These are phyloP conservation scores for Eulemur albifrons DNA, from an alignment of 2,797 vertebrate genomes.

Conservation along the genomic window DNA sequence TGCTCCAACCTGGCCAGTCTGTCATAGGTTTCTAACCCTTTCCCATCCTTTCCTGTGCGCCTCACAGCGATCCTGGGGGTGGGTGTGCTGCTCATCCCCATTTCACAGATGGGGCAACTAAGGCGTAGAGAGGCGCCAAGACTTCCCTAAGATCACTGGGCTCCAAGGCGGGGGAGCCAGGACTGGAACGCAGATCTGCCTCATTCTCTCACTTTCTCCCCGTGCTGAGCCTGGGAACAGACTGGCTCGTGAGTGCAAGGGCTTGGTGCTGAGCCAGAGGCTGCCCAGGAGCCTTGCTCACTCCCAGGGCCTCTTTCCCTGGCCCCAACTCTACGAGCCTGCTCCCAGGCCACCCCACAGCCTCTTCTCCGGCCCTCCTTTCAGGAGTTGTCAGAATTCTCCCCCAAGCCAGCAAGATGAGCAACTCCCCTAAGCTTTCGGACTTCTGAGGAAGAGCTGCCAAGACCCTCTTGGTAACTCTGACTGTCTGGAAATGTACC, in stretches of 20 bases:
- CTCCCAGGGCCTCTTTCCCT: neutral
- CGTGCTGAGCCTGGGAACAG: neutral
- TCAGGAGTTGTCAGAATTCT: neutral
- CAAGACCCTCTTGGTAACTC: neutral
- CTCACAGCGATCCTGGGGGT: neutral
- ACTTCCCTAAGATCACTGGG: neutral
- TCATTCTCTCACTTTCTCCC: neutral
- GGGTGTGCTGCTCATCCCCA: neutral
- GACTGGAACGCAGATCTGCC: neutral
- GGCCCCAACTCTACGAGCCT: neutral
- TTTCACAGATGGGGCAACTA: slow-evolving; percentile 52
- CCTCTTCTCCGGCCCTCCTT: neutral
- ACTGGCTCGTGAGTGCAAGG: neutral
- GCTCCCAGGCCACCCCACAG: neutral
- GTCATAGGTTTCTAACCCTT: neutral
- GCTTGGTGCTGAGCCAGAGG: neutral
- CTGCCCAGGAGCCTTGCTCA: neutral
- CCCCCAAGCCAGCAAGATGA: neutral
- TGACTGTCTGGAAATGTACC: neutral
- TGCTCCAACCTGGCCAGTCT: neutral
- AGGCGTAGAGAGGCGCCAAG: neutral
- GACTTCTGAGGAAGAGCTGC: neutral
- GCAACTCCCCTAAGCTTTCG: neutral
- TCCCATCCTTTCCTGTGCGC: neutral
- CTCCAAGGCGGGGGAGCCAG: neutral